Evolutionary conservation across 2,113 vertebrate species (phyloP).

Genomic region (Embiotoca jacksoni): DNA sequence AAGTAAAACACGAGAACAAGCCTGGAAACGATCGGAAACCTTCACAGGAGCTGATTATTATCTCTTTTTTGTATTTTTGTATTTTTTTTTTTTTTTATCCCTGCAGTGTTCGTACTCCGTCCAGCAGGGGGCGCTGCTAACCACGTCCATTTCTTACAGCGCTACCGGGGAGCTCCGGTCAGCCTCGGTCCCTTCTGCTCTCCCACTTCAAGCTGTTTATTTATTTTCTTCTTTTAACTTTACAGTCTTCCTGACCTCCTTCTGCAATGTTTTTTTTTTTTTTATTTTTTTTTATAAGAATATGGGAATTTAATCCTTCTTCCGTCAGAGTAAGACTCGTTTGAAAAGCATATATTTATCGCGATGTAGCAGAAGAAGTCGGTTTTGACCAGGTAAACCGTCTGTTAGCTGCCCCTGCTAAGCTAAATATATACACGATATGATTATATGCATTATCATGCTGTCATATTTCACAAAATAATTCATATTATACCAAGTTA

Average conservation of each 20-base stretch:
- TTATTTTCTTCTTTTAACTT: not conserved
- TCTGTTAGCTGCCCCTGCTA: constrained; percentile 36
- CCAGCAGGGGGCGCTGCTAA: constrained; percentile 39
- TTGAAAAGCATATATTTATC: accelerated
- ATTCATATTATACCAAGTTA: too few relatives aligned
- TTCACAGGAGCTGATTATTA: too few relatives aligned
- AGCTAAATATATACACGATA: not conserved
- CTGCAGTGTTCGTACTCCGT: not conserved
- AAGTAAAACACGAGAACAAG: too few relatives aligned
- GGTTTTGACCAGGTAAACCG: constrained; percentile 42
- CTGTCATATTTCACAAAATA: too few relatives aligned
- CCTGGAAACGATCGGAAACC: too few relatives aligned
- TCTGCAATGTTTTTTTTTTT: not conserved
- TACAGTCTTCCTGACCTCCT: not conserved
- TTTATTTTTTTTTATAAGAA: too few relatives aligned
- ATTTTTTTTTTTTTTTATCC: not conserved
- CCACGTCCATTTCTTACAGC: too few relatives aligned
- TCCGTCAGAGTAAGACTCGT: accelerated
- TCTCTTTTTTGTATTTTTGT: not conserved
- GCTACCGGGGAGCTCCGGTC: too few relatives aligned
- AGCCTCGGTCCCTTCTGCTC: not conserved
- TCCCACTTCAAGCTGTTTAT: not conserved
- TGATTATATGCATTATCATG: too few relatives aligned
- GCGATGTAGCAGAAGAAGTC: not conserved
- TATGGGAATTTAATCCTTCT: not conserved